phyloP scores from a whole-genome alignment of 2,888 invertebrate genomes.

The Dichetophora obliterata region DNA sequence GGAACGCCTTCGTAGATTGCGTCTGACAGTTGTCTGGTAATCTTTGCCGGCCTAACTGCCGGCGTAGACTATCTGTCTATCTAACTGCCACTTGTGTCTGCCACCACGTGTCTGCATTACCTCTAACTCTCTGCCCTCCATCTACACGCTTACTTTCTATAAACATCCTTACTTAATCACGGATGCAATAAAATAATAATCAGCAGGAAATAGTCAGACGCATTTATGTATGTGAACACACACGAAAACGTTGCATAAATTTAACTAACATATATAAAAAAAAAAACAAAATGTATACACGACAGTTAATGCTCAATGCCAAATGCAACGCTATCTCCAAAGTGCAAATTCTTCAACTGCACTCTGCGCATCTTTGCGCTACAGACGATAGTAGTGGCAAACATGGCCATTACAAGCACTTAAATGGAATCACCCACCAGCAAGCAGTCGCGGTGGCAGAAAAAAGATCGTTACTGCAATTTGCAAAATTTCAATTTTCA shows the following conservation, averaged over 20 bases:
- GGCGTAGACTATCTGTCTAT: constrained; percentile 20
- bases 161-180: constrained; percentile 45
- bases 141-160: neutral
- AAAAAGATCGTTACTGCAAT: neutral
- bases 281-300: neutral
- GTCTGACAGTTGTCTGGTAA: neutral
- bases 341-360: too few relatives aligned
- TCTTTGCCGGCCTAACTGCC: neutral
- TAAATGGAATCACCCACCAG: neutral
- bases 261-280: neutral
- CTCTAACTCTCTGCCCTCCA: neutral
- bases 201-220: constrained; percentile 40
- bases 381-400: neutral
- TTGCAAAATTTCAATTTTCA: constrained; percentile 4
- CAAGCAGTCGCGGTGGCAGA: neutral
- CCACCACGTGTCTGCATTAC: neutral
- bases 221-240: neutral
- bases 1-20: neutral
- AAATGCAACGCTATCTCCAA: neutral
- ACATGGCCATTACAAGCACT: too few relatives aligned
- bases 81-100: constrained; percentile 20
- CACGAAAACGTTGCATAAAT: neutral
- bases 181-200: constrained; percentile 52
- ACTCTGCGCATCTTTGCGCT: neutral
- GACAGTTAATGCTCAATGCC: neutral